phyloP scores from a whole-genome alignment of 2,888 invertebrate genomes.

The Aphrophora alni region DNA sequence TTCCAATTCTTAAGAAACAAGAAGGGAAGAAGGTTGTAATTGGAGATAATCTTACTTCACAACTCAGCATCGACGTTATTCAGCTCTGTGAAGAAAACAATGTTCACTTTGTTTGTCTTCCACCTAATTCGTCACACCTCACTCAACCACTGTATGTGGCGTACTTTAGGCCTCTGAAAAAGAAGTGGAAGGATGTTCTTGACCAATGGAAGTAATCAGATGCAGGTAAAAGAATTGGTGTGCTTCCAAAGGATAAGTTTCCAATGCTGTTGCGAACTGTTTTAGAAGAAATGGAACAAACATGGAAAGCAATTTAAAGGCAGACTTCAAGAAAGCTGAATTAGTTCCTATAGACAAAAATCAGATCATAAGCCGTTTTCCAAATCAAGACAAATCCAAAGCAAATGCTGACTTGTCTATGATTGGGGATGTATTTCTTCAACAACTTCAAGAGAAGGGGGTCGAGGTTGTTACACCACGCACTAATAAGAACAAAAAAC shows the following conservation, averaged over 20 bases:
- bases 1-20: conserved; percentile 45
- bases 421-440: conserved; percentile 21
- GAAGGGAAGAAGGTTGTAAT: conserved; percentile 41
- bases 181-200: conserved; percentile 41
- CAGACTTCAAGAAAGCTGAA: conserved; percentile 27
- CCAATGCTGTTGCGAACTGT: conserved; percentile 34
- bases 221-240: conserved; percentile 19
- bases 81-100: conserved; percentile 42
- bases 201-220: conserved; percentile 36
- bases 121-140: conserved; percentile 43
- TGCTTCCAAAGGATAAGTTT: conserved; percentile 39
- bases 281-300: conserved; percentile 17
- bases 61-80: conserved; percentile 40
- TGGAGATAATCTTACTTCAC: conserved; percentile 45
- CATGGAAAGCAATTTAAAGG: conserved; percentile 21
- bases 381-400: conserved; percentile 21
- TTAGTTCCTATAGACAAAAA: background rate
- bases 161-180: conserved; percentile 48
- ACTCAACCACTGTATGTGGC: conserved; percentile 51
- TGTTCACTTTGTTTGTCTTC: conserved; percentile 51
- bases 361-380: conserved; percentile 15
- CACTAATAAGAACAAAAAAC: background rate
- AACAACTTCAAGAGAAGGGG: conserved; percentile 18
- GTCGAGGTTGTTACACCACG: conserved; percentile 13
- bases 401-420: background rate